phyloP scores from a whole-genome alignment of 2,797 vertebrate genomes.

The Pangasius mekongensis region DNA sequence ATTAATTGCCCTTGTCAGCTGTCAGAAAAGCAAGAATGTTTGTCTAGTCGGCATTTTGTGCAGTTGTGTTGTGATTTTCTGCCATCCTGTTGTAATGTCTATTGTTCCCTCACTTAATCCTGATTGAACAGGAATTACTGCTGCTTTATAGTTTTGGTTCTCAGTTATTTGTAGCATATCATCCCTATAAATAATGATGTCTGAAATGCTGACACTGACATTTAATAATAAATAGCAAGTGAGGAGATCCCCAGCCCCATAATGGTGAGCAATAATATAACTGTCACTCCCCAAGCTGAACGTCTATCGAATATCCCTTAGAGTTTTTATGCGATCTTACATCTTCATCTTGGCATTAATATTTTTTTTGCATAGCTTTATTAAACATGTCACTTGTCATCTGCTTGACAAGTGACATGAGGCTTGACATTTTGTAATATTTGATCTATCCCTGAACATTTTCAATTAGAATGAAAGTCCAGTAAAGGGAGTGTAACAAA shows the following conservation, averaged over 20 bases:
- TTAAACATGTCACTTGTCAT: constrained; percentile 28
- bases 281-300: constrained; percentile 28
- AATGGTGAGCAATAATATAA: constrained; percentile 25
- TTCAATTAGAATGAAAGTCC: constrained; percentile 4
- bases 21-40: constrained; percentile 66
- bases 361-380: constrained; percentile 22
- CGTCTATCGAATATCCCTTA: constrained; percentile 16
- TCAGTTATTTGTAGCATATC: constrained; percentile 71
- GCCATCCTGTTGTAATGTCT: constrained; percentile 55
- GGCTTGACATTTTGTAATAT: not conserved
- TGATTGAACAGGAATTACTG: constrained; percentile 75
- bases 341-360: constrained; percentile 6
- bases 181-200: constrained; percentile 73
- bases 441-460: not conserved
- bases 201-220: constrained; percentile 19
- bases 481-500: constrained; percentile 52
- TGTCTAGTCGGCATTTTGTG: constrained; percentile 61
- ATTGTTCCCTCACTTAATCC: constrained; percentile 73
- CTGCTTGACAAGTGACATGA: not conserved
- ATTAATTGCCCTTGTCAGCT: constrained; percentile 65
- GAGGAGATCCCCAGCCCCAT: not conserved
- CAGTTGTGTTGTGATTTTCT: constrained; percentile 43
- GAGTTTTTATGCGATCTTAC: constrained; percentile 6
- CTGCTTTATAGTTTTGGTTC: constrained; percentile 1
- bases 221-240: constrained; percentile 7